Base-by-base conservation (phyloP, 2,113 vertebrate species). In the Platichthys stellatus region DNA sequence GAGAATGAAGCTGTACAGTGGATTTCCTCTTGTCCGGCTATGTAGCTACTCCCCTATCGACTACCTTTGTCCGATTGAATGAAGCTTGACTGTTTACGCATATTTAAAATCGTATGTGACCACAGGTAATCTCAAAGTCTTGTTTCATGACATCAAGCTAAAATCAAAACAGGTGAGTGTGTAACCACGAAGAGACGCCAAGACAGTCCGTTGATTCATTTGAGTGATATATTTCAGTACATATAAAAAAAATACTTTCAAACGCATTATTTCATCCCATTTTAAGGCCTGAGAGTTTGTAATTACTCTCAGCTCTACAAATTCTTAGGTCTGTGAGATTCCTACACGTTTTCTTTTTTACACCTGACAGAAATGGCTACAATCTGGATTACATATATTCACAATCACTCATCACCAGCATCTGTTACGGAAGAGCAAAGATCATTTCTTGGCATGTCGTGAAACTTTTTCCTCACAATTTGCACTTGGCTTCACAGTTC, bases 161-260 rank as follows among this genome's bases (percentile, higher is more conserved):
- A 57, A 38, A 20, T 49, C 2, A 35, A 23, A 47, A 47, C 24
- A 51, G 13, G 38, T 13, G 9, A 26, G 5, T 17, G 31, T 40
- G 66, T 56, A 24, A 4, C 47, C 20, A 24, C 17, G n/a, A 72
- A 64, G 21, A 69, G 23, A 49, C 28, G 14, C 40, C 11, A 35
- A 63, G 5, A 66, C 4, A 74, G 51, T 9, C 2, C 1, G 4
- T 4, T 31, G n/a, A 68, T 38, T 81, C 15, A 60, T 64, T 45
- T 26, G 10, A 10, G 51, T 23, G 47, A 81, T 70, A 67, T 15
- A 68, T 85, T 80, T 79, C 31, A 73, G 77, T 74, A 69, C 54
- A 85, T 74, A 76, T 65, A 43, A 45, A 80, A 88, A 84, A 76
- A 63, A 23, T 40, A 72, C 69, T 76, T 86, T 60, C 21, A 76